These are phyloP conservation scores for Oncorhynchus nerka DNA, from an alignment of 2,113 vertebrate species.

Conservation along the genomic window DNA sequence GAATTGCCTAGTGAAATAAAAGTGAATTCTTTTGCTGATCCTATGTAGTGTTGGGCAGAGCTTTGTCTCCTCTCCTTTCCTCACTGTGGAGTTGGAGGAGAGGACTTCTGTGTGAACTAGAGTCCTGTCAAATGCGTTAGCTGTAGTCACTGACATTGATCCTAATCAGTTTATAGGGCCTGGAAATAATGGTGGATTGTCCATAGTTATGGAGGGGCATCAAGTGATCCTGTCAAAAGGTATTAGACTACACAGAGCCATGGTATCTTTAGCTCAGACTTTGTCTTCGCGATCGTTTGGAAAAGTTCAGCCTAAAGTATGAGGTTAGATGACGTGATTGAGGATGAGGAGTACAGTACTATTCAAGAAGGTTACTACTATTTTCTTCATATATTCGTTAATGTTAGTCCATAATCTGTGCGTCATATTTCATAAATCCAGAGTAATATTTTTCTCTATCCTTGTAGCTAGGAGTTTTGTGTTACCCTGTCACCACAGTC, in stretches of 20 bases:
- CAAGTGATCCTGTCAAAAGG: slow-evolving; percentile 26
- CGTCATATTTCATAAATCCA: neutral
- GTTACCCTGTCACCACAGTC: neutral
- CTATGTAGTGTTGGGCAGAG: no score
- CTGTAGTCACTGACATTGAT: slow-evolving; percentile 28
- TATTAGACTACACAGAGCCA: slow-evolving; percentile 19
- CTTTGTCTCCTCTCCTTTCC: neutral
- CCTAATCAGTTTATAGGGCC: slow-evolving; percentile 29
- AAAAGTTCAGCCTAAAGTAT: no score
- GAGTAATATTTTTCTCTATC: neutral
- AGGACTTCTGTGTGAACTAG: neutral
- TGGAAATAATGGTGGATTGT: slow-evolving; percentile 19
- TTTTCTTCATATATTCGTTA: neutral
- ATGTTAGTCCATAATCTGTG: neutral
- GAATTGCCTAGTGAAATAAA: no score
- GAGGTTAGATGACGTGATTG: neutral
- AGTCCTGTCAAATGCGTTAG: slow-evolving; percentile 35
- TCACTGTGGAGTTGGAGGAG: neutral
- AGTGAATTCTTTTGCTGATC: neutral
- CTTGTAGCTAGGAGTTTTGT: no score
- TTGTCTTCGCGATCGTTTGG: neutral
- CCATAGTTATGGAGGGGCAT: slow-evolving; percentile 11
- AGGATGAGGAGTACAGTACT: neutral
- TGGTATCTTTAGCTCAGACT: neutral
- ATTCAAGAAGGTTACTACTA: neutral